Base-by-base conservation (phyloP, 2,888 invertebrate genomes). In the Agrochola circellaris region DNA sequence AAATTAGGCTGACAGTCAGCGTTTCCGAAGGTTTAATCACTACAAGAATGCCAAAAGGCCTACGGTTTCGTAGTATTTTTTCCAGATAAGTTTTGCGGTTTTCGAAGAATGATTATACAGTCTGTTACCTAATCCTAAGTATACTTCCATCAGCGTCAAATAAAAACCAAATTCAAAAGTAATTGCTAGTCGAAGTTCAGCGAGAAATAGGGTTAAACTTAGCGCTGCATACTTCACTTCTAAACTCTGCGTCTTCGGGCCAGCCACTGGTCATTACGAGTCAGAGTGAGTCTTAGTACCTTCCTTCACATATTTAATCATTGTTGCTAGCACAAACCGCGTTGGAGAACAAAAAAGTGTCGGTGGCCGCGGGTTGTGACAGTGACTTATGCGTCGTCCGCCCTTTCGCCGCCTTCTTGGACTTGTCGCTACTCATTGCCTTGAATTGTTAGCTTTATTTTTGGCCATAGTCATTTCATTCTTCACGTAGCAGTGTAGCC, bases 371-470 rank as follows among this genome's bases (percentile, higher is more conserved):
- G 93, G 94, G 90, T 89, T 87, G 88, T 95, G 96, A 96, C 96
- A 95, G 93, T 96, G 96, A 96, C 93, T 95, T 96, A 96, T 95
- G 94, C 93, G 92, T 89, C 90, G 89, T 90, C 93, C 93, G 92
- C 94, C 94, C 93, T 93, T 93, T 93, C 89, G 87, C 90, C 92
- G 91, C 93, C 92, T 92, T 87, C 91, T 90, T 92, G 92, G 94
- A 93, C 92, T 94, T 93, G 94, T 94, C 92, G 92, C 92, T 90
- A 88, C 93, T 93, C 92, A 93, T 93, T 93, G 91, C 88, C 91
- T 91, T 91, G 91, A 94, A 94, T 93, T 93, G 89, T 91, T 90
- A 87, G 88, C 90, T 84, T 90, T 90, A 90, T 91, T 90, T 90
- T 91, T 87, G 79, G 73, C 73, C 58, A 72, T 73, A 83, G 64